These are phyloP conservation scores for Zygaena filipendulae DNA, from an alignment of 2,888 invertebrate species.

Conservation along the genomic window DNA sequence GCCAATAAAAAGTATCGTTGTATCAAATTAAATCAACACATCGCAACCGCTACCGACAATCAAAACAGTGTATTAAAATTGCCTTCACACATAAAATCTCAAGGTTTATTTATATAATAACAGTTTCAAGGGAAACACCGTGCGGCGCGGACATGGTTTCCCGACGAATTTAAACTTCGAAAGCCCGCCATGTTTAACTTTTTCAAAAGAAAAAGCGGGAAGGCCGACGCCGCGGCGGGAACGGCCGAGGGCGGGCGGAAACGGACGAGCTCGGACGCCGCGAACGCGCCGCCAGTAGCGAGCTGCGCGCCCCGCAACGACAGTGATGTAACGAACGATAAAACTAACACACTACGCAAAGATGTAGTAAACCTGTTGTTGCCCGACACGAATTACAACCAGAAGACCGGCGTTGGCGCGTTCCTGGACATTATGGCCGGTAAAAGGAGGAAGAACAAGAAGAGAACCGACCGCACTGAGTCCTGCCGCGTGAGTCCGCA, in stretches of 20 bases:
- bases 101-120: slow-evolving; percentile 19
- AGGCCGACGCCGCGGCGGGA: slow-evolving; percentile 34
- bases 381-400: slow-evolving; percentile 48
- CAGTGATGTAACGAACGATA: slow-evolving; percentile 34
- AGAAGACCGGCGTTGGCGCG: slow-evolving; percentile 48
- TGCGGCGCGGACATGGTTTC: slow-evolving; percentile 35
- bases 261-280: slow-evolving; percentile 26
- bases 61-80: too few species aligned
- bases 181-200: slow-evolving; percentile 52
- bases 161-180: slow-evolving; percentile 21
- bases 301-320: slow-evolving; percentile 37
- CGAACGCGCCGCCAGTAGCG: slow-evolving; percentile 31
- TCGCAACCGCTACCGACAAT: slow-evolving; percentile 4
- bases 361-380: slow-evolving; percentile 59
- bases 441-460: slow-evolving; percentile 38
- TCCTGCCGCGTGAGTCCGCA: slow-evolving; percentile 38
- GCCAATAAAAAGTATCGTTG: too few species aligned
- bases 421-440: slow-evolving; percentile 60
- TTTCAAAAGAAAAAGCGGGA: slow-evolving; percentile 58
- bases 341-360: slow-evolving; percentile 33
- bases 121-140: slow-evolving; percentile 31
- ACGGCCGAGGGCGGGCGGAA: slow-evolving; percentile 28
- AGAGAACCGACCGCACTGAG: slow-evolving; percentile 32
- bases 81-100: too few species aligned
- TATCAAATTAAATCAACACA: too few species aligned